phyloP scores from a whole-genome alignment of 1,140 invertebrate species.

The Acromyrmex charruanus region DNA sequence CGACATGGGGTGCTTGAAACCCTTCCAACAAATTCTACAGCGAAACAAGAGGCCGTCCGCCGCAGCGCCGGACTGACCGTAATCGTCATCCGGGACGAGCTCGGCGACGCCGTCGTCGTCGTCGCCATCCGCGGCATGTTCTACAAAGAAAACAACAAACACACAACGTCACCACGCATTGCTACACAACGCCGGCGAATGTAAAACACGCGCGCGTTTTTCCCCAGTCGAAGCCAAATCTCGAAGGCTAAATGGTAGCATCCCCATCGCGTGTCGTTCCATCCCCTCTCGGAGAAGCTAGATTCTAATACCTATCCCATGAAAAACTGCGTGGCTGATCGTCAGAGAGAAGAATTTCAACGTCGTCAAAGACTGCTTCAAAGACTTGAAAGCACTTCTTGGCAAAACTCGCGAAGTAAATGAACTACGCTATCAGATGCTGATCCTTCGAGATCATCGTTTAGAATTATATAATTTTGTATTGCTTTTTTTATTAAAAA shows the following conservation, averaged over 20 bases:
- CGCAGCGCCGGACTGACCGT: constrained; percentile 72
- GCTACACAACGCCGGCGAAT: constrained; percentile 42
- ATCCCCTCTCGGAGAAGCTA: background rate
- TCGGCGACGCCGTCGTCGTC: constrained; percentile 68
- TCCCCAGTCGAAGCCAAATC: background rate
- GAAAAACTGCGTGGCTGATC: constrained; percentile 34
- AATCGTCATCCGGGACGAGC: constrained; percentile 79
- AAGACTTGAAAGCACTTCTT: constrained; percentile 36
- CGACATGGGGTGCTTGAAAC: constrained; percentile 92
- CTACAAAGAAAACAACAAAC: constrained; percentile 83
- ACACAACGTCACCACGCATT: constrained; percentile 78
- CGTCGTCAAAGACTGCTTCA: background rate
- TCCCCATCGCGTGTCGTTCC: background rate
- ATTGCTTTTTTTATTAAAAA: background rate
- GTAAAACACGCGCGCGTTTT: constrained; percentile 15
- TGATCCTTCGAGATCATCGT: background rate
- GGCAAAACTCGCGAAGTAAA: background rate
- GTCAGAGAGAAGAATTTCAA: constrained; percentile 17
- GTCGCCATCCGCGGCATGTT: constrained; percentile 73
- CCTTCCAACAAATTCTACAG: constrained; percentile 91
- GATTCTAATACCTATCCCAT: constrained; percentile 7
- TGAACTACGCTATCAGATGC: background rate
- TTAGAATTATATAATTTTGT: background rate
- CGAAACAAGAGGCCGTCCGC: constrained; percentile 87
- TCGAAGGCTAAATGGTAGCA: background rate